Conservation (phyloP, 2,888 invertebrate species). For the Ectobius pallidus region DNA sequence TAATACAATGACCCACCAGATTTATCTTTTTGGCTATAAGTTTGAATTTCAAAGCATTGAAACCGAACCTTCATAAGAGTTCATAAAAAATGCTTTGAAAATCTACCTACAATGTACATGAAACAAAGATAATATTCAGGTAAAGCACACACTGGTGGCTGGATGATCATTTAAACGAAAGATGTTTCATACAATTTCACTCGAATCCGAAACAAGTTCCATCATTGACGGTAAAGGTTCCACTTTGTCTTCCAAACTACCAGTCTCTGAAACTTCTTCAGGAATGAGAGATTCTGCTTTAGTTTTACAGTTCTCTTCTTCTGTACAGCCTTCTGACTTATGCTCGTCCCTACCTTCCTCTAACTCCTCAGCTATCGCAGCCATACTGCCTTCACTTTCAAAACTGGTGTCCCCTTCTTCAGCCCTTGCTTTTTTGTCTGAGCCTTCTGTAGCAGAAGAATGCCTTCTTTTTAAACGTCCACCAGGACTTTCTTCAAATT, state of each 20-base stretch:
- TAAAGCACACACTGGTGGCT: slow-evolving; percentile 3
- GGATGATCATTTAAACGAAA: background rate
- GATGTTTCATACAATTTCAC: slow-evolving; percentile 17
- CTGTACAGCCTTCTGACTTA: background rate
- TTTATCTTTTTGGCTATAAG: too few species aligned
- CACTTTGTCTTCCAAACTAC: background rate
- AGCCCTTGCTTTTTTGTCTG: slow-evolving; percentile 25
- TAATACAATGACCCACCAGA: too few species aligned
- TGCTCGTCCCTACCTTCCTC: background rate
- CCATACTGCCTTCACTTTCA: background rate
- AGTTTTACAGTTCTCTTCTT: background rate
- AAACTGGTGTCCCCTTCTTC: background rate
- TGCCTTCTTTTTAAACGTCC: slow-evolving; percentile 31
- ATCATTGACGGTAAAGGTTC: slow-evolving; percentile 29
- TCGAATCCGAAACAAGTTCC: slow-evolving; percentile 26
- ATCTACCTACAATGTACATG: too few species aligned
- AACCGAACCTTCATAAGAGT: too few species aligned
- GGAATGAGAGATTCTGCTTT: background rate
- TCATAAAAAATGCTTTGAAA: too few species aligned
- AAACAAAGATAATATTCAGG: background rate
- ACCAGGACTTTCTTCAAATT: slow-evolving; percentile 32
- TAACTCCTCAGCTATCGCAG: background rate
- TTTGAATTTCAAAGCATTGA: too few species aligned
- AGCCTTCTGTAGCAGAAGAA: slow-evolving; percentile 12
- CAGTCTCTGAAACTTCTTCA: slow-evolving; percentile 6